These are phyloP conservation scores for Drosophila colorata DNA, from an alignment of 2,888 invertebrate species.

Conservation along the genomic window DNA sequence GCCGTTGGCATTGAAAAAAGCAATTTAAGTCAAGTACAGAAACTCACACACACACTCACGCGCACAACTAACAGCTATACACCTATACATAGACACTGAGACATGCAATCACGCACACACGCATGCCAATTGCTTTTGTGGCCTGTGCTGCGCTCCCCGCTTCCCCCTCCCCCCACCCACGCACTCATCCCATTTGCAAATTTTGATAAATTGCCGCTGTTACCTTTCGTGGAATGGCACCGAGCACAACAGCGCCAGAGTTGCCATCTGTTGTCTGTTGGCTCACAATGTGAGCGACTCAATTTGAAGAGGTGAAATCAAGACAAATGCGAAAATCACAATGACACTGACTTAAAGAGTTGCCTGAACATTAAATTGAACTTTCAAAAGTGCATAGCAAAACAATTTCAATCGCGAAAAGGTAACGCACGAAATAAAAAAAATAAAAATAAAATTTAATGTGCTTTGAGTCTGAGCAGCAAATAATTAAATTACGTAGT, in stretches of 20 bases:
- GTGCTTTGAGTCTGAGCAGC: too few relatives aligned
- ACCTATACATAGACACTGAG: constrained; percentile 25
- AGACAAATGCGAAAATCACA: constrained; percentile 66
- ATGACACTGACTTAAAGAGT: constrained; percentile 6
- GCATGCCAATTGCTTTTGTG: constrained; percentile 67
- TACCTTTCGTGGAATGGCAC: constrained; percentile 74
- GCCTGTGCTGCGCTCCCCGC: constrained; percentile 9
- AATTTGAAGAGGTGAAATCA: constrained; percentile 69
- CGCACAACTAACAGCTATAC: constrained; percentile 7
- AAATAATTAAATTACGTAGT: too few relatives aligned
- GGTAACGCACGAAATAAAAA: too few relatives aligned
- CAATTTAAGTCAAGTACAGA: constrained; percentile 77
- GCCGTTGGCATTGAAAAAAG: constrained; percentile 81
- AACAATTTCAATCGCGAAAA: too few relatives aligned
- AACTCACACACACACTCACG: constrained; percentile 31
- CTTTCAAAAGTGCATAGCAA: not conserved
- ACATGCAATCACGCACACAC: constrained; percentile 56
- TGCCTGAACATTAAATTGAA: not conserved
- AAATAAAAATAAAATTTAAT: too few relatives aligned
- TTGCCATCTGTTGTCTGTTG: constrained; percentile 57
- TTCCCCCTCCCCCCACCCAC: not conserved
- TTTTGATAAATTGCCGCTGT: constrained; percentile 81
- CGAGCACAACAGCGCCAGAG: constrained; percentile 14
- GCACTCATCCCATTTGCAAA: constrained; percentile 59
- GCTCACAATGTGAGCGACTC: constrained; percentile 40